These are phyloP conservation scores for Ophion ventricosus DNA, from an alignment of 2,888 invertebrate species.

Conservation along the genomic window DNA sequence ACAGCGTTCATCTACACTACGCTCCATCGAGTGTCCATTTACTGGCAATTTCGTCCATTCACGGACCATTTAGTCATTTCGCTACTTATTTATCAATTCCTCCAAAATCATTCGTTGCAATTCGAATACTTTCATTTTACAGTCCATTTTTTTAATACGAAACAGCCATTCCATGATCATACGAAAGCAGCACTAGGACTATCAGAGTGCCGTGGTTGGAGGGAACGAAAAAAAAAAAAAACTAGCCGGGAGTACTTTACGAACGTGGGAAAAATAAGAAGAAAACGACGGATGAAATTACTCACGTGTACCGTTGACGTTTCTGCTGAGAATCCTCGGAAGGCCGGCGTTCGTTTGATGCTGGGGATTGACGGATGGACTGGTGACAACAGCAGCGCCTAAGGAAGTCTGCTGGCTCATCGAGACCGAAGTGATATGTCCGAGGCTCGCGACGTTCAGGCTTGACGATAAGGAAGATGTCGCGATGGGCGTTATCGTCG, in stretches of 20 bases:
- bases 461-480: slow-evolving; percentile 47
- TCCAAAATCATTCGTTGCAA: too few species aligned
- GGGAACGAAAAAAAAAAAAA: too few species aligned
- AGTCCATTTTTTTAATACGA: too few species aligned
- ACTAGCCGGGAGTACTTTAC: neutral
- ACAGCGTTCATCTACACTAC: too few species aligned
- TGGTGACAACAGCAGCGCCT: slow-evolving; percentile 73
- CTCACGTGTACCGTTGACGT: slow-evolving; percentile 82
- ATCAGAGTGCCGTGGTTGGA: neutral
- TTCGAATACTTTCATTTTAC: too few species aligned
- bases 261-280: slow-evolving; percentile 10
- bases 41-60: too few species aligned
- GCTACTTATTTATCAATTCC: too few species aligned
- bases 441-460: slow-evolving; percentile 56
- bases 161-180: too few species aligned
- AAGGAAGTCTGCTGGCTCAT: slow-evolving; percentile 72
- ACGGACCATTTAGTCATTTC: too few species aligned
- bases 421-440: slow-evolving; percentile 66
- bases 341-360: slow-evolving; percentile 66
- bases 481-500: slow-evolving; percentile 52
- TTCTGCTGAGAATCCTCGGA: slow-evolving; percentile 81
- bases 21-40: too few species aligned
- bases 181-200: neutral
- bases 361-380: slow-evolving; percentile 71
- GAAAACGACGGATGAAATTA: slow-evolving; percentile 49